A percentile compares a stretch with the other conserved stretches of the same genome.
phyloP scores from a whole-genome alignment of 2,113 vertebrate species.

The Poicephalus gulielmi region DNA sequence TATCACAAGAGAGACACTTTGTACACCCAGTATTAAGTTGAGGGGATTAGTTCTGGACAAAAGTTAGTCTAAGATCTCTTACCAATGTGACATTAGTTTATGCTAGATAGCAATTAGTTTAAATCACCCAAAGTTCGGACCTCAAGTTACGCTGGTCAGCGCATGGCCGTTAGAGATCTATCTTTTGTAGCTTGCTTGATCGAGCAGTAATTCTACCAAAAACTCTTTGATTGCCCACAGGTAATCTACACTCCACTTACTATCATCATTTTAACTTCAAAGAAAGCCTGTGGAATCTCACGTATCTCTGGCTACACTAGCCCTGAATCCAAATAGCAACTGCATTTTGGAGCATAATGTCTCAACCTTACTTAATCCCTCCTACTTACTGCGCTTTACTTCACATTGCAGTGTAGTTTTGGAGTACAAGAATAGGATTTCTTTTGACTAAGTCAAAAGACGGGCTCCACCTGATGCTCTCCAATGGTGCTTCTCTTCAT shows the following conservation, averaged over 20 bases:
- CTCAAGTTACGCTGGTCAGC: neutral
- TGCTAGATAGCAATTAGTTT: slow-evolving; percentile 26
- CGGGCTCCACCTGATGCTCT: neutral
- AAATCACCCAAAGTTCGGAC: slow-evolving; percentile 4
- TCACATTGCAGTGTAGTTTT: neutral
- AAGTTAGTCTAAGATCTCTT: slow-evolving; percentile 30
- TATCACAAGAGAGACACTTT: slow-evolving; percentile 21
- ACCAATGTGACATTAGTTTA: neutral
- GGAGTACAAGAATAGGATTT: neutral
- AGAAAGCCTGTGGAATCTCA: neutral
- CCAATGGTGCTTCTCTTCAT: neutral
- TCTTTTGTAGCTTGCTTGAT: neutral
- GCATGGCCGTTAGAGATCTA: neutral
- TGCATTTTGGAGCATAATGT: neutral
- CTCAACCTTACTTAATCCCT: neutral
- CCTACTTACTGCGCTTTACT: neutral
- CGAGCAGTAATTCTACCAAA: neutral
- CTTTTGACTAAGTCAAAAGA: neutral
- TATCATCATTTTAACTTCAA: neutral
- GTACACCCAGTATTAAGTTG: neutral
- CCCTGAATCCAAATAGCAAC: neutral
- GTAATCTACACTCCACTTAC: neutral
- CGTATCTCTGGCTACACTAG: neutral
- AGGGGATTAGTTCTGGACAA: slow-evolving; percentile 33
- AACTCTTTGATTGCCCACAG: neutral